A percentile compares a stretch with the other conserved stretches of the same genome.
Conservation (phyloP, 2,113 vertebrate genomes). For the Oncorhynchus masou region DNA sequence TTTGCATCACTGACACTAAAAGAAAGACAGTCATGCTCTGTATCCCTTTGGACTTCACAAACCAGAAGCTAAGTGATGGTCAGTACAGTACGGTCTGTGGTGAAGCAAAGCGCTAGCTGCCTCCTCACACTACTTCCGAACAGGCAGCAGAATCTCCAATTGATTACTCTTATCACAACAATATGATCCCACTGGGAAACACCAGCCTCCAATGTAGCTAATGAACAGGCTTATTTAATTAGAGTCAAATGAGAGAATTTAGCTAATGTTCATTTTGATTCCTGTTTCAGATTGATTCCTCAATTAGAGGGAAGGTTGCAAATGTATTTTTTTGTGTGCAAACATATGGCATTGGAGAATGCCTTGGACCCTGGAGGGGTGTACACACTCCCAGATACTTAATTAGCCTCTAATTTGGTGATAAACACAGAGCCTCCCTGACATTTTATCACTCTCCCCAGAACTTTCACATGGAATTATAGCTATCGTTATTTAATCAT, state of each 20-base stretch:
- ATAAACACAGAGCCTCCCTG: constrained; percentile 39
- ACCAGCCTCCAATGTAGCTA: constrained; percentile 7
- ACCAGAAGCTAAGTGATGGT: neutral
- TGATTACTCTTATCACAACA: constrained; percentile 33
- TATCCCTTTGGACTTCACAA: neutral
- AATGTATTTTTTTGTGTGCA: constrained; percentile 16
- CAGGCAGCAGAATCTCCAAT: constrained; percentile 2
- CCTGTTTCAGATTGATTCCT: constrained; percentile 27
- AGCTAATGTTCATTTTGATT: constrained; percentile 9
- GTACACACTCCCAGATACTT: constrained; percentile 35
- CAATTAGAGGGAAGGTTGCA: constrained; percentile 17
- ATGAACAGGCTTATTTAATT: constrained; percentile 31
- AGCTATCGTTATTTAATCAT: constrained; percentile 54
- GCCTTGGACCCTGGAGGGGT: constrained; percentile 34
- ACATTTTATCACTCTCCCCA: constrained; percentile 47
- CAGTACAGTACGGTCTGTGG: neutral
- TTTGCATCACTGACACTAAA: neutral
- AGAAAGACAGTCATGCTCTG: neutral
- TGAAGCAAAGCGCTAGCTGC: neutral
- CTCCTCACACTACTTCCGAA: neutral
- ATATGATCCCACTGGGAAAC: constrained; percentile 38
- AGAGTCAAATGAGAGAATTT: constrained; percentile 24
- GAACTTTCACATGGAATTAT: constrained; percentile 58
- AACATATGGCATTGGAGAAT: constrained; percentile 30
- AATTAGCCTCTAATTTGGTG: constrained; percentile 56